Evolutionary conservation across 2,888 invertebrate genomes (phyloP), one percentile per base, ranked within the genome.

Genomic region (Pachydiplax longipennis): DNA sequence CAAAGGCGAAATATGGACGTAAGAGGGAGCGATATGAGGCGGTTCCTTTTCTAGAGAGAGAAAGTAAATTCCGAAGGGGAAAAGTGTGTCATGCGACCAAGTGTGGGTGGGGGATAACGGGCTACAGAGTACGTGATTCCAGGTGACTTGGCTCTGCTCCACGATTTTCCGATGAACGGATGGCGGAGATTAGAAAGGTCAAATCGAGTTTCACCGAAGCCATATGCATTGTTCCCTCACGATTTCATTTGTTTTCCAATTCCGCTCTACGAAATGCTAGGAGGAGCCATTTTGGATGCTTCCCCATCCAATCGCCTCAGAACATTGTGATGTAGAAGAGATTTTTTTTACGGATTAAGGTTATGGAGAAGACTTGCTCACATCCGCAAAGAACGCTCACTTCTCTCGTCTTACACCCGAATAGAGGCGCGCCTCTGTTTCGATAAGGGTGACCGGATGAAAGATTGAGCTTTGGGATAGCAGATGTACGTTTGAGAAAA

Each of bases 81-180:
- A 87, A 87, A 87, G 87, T 87, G 87, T 87, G 87, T 87, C 87
- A 87, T n/a, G 87, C 87, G 87, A 37, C 83, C 58, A 6, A 31
- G 58, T 53, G 5, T 18, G 83, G 53, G 37, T 31, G 73, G 73
- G 73, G 73, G 73, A 73, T 73, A 73, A 31, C 25, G 25, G 31
- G 25, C 73, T 13, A 73, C 25, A 31, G 25, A 25, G 73, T 31
- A 73, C 73, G 73, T 73, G 73, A 73, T 73, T 73, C 73, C 73
- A 73, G 73, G 73, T 73, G 73, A 73, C 73, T 73, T 73, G 73
- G 73, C 73, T 73, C 73, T 73, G 31, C 73, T 73, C 73, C 73
- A 73, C 73, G 61, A 61, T 13, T 31, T 40, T 48, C 82, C 53
- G 53, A 83, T 48, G 18, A 53, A 58, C 58, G 31, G 35, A 53